A percentile compares a stretch with the other conserved stretches of the same genome.
These are phyloP conservation scores for Lagopus leucura DNA, from an alignment of 2,113 vertebrate species.

Conservation along the genomic window DNA sequence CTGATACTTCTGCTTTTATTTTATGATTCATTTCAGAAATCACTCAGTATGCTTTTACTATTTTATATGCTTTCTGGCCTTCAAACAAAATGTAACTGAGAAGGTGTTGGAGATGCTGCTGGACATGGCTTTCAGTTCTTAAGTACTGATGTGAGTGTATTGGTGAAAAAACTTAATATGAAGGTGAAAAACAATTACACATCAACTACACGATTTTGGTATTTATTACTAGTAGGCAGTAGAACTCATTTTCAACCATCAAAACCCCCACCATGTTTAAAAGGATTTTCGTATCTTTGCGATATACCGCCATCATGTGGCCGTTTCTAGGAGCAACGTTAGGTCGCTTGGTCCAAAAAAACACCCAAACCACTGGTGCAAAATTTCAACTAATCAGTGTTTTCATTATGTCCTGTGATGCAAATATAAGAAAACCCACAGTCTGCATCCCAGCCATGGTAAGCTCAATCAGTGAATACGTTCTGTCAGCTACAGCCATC, in stretches of 20 bases:
- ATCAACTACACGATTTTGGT: background rate
- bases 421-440: background rate
- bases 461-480: background rate
- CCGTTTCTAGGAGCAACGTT: fast-evolving
- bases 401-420: fast-evolving
- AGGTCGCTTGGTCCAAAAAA: fast-evolving
- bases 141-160: background rate
- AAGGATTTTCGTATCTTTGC: background rate
- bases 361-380: too few species aligned
- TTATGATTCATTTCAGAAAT: background rate
- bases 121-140: background rate
- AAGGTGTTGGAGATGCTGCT: background rate
- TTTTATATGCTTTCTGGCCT: background rate
- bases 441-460: background rate
- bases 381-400: background rate
- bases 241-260: background rate
- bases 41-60: background rate
- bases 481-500: background rate
- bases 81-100: background rate
- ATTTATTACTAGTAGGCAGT: background rate
- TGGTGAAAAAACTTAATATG: fast-evolving
- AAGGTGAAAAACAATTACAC: background rate
- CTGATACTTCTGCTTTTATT: background rate
- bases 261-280: fast-evolving
- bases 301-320: background rate